These are phyloP conservation scores for Phyllopteryx taeniolatus DNA, from an alignment of 2,113 vertebrate species.

Conservation along the genomic window DNA sequence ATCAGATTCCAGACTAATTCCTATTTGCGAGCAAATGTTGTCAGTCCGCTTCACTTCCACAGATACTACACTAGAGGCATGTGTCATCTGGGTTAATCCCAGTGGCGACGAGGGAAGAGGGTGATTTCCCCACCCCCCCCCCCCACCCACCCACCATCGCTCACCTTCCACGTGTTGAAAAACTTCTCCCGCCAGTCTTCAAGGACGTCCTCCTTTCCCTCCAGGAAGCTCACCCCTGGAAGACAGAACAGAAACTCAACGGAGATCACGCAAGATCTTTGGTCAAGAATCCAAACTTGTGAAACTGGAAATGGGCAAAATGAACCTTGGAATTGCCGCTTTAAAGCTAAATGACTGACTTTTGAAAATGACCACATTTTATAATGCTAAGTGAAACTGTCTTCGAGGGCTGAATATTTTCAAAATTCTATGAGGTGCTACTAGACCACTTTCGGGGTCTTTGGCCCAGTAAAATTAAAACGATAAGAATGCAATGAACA, in stretches of 20 bases:
- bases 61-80: neutral
- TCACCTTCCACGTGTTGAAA: conserved; percentile 91
- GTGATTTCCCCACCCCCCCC: conserved; percentile 51
- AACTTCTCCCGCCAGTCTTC: conserved; percentile 89
- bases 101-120: conserved; percentile 17
- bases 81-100: conserved; percentile 56
- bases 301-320: neutral
- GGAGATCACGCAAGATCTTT: neutral
- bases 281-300: no score
- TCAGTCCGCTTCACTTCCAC: no score
- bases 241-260: neutral
- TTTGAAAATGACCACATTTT: no score
- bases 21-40: no score
- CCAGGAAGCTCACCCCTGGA: conserved; percentile 85
- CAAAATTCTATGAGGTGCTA: no score
- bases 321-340: no score
- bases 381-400: no score
- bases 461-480: no score
- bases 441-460: no score
- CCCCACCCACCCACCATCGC: conserved; percentile 2
- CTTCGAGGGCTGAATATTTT: no score
- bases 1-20: neutral
- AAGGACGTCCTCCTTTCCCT: conserved; percentile 86
- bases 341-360: no score
- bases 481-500: no score